Base-by-base conservation (phyloP, 2,888 invertebrate genomes). In the Creontiades dilutus region DNA sequence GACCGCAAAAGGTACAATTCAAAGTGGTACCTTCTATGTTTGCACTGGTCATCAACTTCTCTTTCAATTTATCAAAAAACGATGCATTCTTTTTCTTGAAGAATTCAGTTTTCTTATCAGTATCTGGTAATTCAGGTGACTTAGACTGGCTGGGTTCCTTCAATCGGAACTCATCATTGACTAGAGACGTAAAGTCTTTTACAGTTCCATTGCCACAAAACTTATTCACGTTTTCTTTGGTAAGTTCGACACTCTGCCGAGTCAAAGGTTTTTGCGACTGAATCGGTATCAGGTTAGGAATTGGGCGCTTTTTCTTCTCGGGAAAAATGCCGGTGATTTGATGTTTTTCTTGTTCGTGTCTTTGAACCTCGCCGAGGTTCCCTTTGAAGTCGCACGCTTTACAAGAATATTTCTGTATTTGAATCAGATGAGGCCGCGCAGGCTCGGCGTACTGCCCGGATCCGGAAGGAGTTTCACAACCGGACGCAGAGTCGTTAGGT, bases 31-130 rank as follows among this genome's bases (percentile, higher is more conserved):
- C 95, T 92, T 95, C 95, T 27, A 88, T 23, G 0, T 95, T 95
- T 0, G 95, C 95, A 92, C 95, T 95, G 16, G 95, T 94, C 91
- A 96, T 94, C 85, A 96, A 93, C 93, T 96, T 96, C 93, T 96
- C 96, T 93, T 97, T 97, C 52, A 97, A 94, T 93, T 95, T 96
- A 92, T 97, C 97, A 92, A 97, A 97, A 93, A 97, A 97, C 76
- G 96, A 96, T 76, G 96, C 95, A 92, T 96, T 96, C 93, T 96
- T 96, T 93, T 95, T 95, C 92, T 94, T 94, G 92, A 94, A 94
- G 27, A 93, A 92, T 85, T 93, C 93, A 48, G 84, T 90, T 80
- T 91, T 92, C 88, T 89, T 91, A n/a, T 91, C 91, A 80, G 78
- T 89, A 27, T 86, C 89, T 11, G 90, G 84, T n/a, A 85, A 68